Evolutionary conservation across 2,888 invertebrate species (phyloP), one percentile per base, ranked within the genome.

Genomic region (Protophormia terraenovae): DNA sequence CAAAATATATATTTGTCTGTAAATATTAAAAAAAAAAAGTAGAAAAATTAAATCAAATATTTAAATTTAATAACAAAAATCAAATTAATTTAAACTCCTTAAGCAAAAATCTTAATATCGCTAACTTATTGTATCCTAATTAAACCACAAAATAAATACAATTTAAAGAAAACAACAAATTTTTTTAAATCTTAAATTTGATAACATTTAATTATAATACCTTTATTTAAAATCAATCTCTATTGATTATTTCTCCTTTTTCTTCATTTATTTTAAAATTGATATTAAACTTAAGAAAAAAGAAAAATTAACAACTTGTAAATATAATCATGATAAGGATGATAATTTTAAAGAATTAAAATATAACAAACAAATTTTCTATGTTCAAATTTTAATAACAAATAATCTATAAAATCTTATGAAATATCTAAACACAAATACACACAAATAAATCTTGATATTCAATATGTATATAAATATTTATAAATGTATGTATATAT

Each of bases 321-420:
- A 60, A 72, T 72, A 19, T 45, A 58, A 58, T 29, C 14, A 41
- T 24, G 19, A 64, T n/a, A n/a, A n/a, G n/a, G n/a, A n/a, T 64
- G 75, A 53, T 75, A 75, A 72, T 58, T 72, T 64, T 7, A n/a
- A 53, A 71, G 35, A n/a, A 53, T 53, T 53, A n/a, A 5, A 62
- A 38, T 29, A 16, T 27, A 27, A 12, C 22, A 73, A 50, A 47
- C 32, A 50, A 50, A 35, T 35, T 7, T 22, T 53, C 38, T 35
- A 27, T 64, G 10, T 53, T 24, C 3, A 53, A 69, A n/a, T 53
- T 53, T 53, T 38, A 14, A 35, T 27, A 75, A 64, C 50, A 75
- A 64, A 75, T 64, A 75, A 75, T 75, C 19, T 38, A 62, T 19
- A 27, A 53, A 19, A 73, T 73, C n/a, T 62, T 32, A 12, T 4